Evolutionary conservation across 2,888 invertebrate genomes (phyloP), one percentile per base, ranked within the genome.

Genomic region (Lithophane ornitopus): DNA sequence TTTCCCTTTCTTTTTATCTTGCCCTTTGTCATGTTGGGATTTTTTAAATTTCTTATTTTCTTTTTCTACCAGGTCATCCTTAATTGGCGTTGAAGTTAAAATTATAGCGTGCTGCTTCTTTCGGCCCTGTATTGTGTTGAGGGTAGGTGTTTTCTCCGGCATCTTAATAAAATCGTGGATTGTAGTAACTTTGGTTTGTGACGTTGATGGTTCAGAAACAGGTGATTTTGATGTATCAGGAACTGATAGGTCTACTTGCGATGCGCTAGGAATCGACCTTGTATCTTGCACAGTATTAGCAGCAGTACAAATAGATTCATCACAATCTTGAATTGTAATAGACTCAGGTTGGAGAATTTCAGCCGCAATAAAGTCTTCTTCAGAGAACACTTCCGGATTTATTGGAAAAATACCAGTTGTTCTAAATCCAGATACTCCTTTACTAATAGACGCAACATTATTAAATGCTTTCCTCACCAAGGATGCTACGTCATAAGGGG

Each of bases 381-480:
- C 63, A 3, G 63, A 9, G n/a, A 63, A 63, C 0, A 63, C n/a
- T 4, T 63, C 16, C 7, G 41, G n/a, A 41, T 62, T 41, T 41
- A 62, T 3, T 14, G 62, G 62, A 62, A 62, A 62, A 2, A 62
- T 41, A 3, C 63, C 62, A 12, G 63, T 63, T 63, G 63, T 1
- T 63, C n/a, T 41, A 16, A 63, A 63, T 16, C 63, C 41, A 1
- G 63, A n/a, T 63, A 9, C 63, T n/a, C 16, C 63, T 16, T 63
- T 63, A 41, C 63, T 63, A 8, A 63, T 44, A 26, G 63, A 63
- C 1, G 41, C 63, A 63, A 63, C 63, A 44, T 63, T 63, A 63
- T 26, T 63, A 59, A 59, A 59, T 59, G 59, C 89, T 90, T 59
- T 59, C 34, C 34, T 41, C 16, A 63, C 63, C 41, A 63, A 63